Conservation (phyloP, 53 echinoderm and acorn worm genomes). For the Patiria pectinifera region DNA sequence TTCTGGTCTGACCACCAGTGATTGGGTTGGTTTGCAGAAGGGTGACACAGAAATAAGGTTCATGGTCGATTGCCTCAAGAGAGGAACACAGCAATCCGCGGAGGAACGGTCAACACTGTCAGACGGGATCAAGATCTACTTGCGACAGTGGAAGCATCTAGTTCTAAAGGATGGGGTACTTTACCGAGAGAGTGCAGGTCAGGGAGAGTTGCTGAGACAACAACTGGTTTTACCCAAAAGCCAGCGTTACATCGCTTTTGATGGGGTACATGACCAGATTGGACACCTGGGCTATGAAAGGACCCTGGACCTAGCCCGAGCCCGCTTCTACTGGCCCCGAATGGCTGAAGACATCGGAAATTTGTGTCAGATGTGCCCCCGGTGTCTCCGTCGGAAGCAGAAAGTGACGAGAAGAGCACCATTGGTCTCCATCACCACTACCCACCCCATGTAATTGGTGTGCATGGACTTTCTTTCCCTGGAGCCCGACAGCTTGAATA, state of each 20-base stretch:
- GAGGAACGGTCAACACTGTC: no score
- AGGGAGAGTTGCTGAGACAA: background rate
- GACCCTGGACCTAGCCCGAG: slow-evolving; percentile 64
- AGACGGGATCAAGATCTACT: no score
- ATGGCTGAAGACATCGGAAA: slow-evolving; percentile 54
- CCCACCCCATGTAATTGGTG: slow-evolving; percentile 62
- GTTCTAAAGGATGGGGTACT: slow-evolving; percentile 28
- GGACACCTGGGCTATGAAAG: slow-evolving; percentile 71
- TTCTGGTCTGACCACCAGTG: no score
- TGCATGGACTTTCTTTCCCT: slow-evolving; percentile 70
- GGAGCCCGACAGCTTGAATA: slow-evolving; percentile 64
- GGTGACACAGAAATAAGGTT: no score
- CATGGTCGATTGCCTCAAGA: no score
- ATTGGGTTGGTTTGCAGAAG: no score
- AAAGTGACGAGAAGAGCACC: slow-evolving; percentile 49
- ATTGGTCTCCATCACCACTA: slow-evolving; percentile 61
- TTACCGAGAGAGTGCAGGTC: background rate
- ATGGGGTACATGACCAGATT: slow-evolving; percentile 68
- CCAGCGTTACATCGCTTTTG: slow-evolving; percentile 22
- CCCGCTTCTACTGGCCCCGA: slow-evolving; percentile 73
- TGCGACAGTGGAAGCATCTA: slow-evolving; percentile 23
- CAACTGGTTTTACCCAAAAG: slow-evolving; percentile 68
- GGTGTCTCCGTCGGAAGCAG: slow-evolving; percentile 61
- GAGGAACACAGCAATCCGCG: no score
- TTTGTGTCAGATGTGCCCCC: slow-evolving; percentile 51